Percentiles rank a stretch among this genome's conserved stretches.
These are phyloP conservation scores for Leucopsar rothschildi DNA, from an alignment of 2,113 vertebrate genomes.

Conservation along the genomic window DNA sequence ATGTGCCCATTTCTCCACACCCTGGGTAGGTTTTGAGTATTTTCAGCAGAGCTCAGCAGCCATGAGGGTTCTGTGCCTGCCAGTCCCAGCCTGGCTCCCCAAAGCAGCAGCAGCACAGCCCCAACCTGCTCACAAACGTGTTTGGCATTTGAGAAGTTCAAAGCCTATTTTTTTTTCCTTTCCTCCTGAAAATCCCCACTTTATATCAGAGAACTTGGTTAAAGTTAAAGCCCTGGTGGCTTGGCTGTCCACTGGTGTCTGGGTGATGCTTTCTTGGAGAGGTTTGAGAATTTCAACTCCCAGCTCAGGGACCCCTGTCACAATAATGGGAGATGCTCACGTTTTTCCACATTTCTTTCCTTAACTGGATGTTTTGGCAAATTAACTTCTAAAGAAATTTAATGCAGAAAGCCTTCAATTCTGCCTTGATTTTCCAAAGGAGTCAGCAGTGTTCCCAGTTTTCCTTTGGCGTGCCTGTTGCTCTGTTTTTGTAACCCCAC, in stretches of 20 bases:
- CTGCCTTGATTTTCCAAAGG: not conserved
- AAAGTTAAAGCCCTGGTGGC: not conserved
- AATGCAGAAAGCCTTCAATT: not conserved
- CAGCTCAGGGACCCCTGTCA: not conserved
- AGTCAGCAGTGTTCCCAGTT: not conserved
- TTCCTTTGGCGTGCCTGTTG: not conserved
- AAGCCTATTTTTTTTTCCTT: not conserved
- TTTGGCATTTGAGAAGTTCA: not conserved
- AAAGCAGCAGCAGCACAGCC: not conserved
- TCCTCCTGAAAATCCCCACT: not conserved
- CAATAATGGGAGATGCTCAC: not conserved
- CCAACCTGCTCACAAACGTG: not conserved
- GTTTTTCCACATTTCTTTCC: not conserved
- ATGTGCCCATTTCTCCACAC: not conserved
- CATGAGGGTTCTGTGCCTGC: not conserved
- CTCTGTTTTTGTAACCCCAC: constrained; percentile 29
- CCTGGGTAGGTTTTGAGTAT: not conserved
- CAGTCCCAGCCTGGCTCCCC: not conserved
- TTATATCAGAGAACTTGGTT: not conserved
- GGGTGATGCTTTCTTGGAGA: not conserved
- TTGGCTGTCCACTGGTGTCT: not conserved
- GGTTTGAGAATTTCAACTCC: not conserved
- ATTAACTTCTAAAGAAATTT: not conserved
- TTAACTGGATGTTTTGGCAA: not conserved
- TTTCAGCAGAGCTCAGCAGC: not conserved